These are phyloP conservation scores for Pheosia gnoma DNA, from an alignment of 2,888 invertebrate genomes.

Conservation along the genomic window DNA sequence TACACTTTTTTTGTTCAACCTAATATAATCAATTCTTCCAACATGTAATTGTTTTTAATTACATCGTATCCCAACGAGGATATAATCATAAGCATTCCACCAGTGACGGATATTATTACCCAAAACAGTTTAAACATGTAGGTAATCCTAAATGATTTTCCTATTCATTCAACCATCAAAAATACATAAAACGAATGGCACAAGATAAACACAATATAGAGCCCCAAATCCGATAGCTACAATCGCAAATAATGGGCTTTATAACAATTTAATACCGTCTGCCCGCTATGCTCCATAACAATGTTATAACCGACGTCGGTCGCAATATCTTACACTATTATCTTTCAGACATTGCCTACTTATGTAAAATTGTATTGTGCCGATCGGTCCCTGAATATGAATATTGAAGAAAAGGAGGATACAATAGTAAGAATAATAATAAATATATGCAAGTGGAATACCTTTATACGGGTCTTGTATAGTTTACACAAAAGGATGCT, in stretches of 20 bases:
- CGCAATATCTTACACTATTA: constrained; percentile 45
- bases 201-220: constrained; percentile 33
- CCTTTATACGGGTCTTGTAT: no score
- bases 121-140: neutral
- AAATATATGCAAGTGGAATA: neutral
- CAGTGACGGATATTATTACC: neutral
- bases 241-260: constrained; percentile 41
- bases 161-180: neutral
- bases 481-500: no score
- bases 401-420: constrained; percentile 1
- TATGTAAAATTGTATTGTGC: constrained; percentile 21
- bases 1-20: no score
- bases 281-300: constrained; percentile 41
- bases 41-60: no score
- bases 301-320: constrained; percentile 44
- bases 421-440: neutral
- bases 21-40: no score
- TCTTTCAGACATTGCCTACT: constrained; percentile 19
- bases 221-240: constrained; percentile 35
- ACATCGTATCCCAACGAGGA: no score
- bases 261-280: constrained; percentile 47
- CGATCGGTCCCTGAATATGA: constrained; percentile 5
- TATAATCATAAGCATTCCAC: no score
- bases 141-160: neutral
- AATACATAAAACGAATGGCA: neutral